Base-by-base conservation (phyloP, 2,797 vertebrate genomes). In the Dicrostonyx torquatus region DNA sequence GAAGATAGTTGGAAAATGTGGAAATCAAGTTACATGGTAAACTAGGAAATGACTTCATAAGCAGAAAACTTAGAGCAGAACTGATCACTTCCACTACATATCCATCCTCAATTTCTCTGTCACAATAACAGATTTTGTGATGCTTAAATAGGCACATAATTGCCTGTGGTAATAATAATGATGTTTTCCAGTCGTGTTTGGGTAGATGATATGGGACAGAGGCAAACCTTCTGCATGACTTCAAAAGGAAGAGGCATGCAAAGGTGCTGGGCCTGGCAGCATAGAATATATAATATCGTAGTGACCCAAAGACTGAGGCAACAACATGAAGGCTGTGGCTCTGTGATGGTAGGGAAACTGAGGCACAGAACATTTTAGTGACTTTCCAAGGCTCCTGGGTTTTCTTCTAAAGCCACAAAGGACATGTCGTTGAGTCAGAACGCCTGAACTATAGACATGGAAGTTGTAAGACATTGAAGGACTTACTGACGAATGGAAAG, bases 401-500 rank as follows among this genome's bases (percentile, higher is more conserved):
- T 58, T 88, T 94, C 43, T 85, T 94, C 66, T 48, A 85, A 98
- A 97, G 89, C 93, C 13, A 50, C 93, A 97, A 94, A 96, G 40
- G 68, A 90, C n/a, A 95, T 95, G 90, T 97, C 95, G 66, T 4
- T 68, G 66, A 97, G 90, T 72, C 94, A 96, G 31, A 96, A 96
- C 87, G 95, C 96, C 66, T 64, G 96, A 34, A 75, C 2, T 34
- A 24, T 14, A 45, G 24, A 34, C 8, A 1, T 45, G 14, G 2
- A 45, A 87, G 24, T 2, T 92, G 31, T 48, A 66, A 18, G 2
- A 95, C 37, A 43, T 83, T 91, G 95, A 94, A 87, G 96, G 97
- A 43, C 87, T 98, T 93, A 1, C 98, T 80, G 0, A 70, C 45
- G 97, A 98, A 48, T 98, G 97, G 97, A 97, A 98, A 62, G 75